phyloP scores from a whole-genome alignment of 2,113 vertebrate species.

The human (Homo sapiens) region GRCh38 chr16:56649501-56650000 shows the following conservation, averaged over 20 bases:
- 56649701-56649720: background rate
- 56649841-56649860: background rate
- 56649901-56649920: no score
- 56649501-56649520: constrained; percentile 83
- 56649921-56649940: no score
- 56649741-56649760: background rate
- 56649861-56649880: no score
- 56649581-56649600: background rate
- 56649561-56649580: background rate
- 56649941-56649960: no score
- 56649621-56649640: background rate
- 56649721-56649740: background rate
- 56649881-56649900: no score
- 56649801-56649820: background rate
- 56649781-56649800: background rate
- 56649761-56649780: background rate
- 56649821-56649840: background rate
- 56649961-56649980: no score
- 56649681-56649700: background rate
- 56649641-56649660: background rate
- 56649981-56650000: no score
- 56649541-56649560: background rate
- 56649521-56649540: background rate
- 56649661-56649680: background rate
- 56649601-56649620: background rate